phyloP scores from a whole-genome alignment of 2,113 vertebrate species.

The Delphinus delphis region DNA sequence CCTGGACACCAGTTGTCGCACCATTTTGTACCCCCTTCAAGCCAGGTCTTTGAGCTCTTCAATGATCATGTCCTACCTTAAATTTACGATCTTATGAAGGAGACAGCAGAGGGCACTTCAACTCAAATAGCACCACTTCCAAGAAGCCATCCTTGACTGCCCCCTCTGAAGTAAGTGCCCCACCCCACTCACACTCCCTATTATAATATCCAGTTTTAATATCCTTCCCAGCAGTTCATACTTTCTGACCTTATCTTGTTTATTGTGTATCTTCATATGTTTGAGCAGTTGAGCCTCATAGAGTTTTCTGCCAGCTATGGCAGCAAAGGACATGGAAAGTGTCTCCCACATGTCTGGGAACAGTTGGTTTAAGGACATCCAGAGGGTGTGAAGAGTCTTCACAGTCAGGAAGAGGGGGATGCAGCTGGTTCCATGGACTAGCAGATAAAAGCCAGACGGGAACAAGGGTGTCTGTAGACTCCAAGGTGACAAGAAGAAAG shows the following conservation, averaged over 20 bases:
- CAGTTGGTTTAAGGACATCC: background rate
- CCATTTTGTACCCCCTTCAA: background rate
- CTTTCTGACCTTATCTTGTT: background rate
- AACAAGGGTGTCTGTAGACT: background rate
- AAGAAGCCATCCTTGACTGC: background rate
- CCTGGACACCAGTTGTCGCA: too few species aligned
- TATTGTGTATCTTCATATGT: background rate
- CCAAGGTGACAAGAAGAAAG: background rate
- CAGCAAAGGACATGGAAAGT: background rate
- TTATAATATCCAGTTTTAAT: too few species aligned
- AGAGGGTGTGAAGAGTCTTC: background rate
- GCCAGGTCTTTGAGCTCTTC: background rate
- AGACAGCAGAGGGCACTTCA: background rate
- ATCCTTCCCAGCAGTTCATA: background rate
- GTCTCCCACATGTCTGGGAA: background rate
- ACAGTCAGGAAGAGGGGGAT: background rate
- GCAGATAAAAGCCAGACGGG: background rate
- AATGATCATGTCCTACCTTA: background rate
- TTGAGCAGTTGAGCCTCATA: background rate
- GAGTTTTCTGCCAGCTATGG: background rate
- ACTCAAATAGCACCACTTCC: background rate
- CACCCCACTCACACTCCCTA: accelerated
- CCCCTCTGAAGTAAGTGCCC: background rate
- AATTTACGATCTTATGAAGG: background rate
- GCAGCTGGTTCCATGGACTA: too few species aligned